These are phyloP conservation scores for Cebus imitator DNA, from an alignment of 2,113 vertebrate species.

Conservation along the genomic window DNA sequence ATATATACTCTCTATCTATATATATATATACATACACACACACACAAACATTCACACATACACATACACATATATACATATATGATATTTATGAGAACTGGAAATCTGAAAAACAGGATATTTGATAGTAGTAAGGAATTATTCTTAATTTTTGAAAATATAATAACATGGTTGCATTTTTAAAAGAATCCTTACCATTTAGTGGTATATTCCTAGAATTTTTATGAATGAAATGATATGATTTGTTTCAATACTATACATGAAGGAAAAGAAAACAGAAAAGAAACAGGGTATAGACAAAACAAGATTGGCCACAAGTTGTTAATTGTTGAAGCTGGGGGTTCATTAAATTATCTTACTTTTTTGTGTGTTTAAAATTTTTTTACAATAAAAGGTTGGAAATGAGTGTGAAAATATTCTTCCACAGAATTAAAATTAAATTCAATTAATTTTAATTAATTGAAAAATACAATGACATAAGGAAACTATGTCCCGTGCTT, in stretches of 20 bases:
- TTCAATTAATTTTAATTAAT: background rate
- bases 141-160: conserved; percentile 18
- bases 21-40: background rate
- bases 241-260: conserved; percentile 34
- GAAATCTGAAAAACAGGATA: background rate
- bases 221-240: background rate
- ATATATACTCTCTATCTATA: background rate
- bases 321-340: background rate
- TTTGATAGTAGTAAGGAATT: background rate
- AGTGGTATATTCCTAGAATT: background rate
- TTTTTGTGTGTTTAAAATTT: background rate
- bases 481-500: background rate
- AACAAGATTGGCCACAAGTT: background rate
- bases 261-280: background rate
- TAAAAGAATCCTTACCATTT: conserved; percentile 2
- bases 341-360: background rate
- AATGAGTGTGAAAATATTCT: background rate
- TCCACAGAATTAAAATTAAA: background rate
- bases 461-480: background rate
- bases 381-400: background rate
- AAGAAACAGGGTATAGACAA: background rate
- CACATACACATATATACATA: too few species aligned
- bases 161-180: background rate
- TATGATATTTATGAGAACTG: background rate
- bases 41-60: background rate